Evolutionary conservation across 53 echinoderm and acorn worm genomes (phyloP), one percentile per base, ranked within the genome.

Genomic region (Luidia sarsii): DNA sequence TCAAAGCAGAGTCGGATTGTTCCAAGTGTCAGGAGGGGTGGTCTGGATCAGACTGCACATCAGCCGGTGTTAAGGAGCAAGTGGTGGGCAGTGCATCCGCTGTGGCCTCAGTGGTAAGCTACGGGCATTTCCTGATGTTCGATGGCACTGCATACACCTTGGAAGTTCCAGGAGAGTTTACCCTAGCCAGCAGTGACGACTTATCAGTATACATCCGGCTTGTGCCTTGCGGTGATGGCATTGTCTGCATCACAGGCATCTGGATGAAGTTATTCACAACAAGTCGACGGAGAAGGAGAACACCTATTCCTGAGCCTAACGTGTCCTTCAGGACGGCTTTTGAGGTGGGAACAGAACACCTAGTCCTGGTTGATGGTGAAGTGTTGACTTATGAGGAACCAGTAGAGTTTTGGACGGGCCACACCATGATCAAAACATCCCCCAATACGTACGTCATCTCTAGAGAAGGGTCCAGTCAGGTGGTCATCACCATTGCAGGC

Each of bases 91-190:
- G 64, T 6, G 35, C 35, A 23, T 81, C 46, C 61, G 85, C 88
- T 50, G 86, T 88, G 3, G 91, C 86, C 71, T 77, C 86, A 20
- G 65, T 94, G 63, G 89, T 83, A 52, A 90, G 89, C 33, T 91
- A 86, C 54, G 89, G 91, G 23, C 88, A 89, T 24, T 91, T 81
- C 33, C 23, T 90, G 18, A 91, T 87, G 68, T 94, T 79, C 86
- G 91, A 91, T 81, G 94, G 94, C 28, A 75, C 73, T 0, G 83
- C 88, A 19, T 85, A 82, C 71, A 79, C 83, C 28, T 33, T 94
- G 43, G 83, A 94, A 35, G 72, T 73, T 43, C 71, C 68, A 23
- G 94, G 94, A 39, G 94, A 94, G 67, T 94, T 86, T 67, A 61
- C 71, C 9, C 67, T 94, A 24, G 62, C 88, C 7, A 49, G 60